These are phyloP conservation scores for Euglossa dilemma DNA, from an alignment of 1,140 invertebrate species.

Conservation along the genomic window DNA sequence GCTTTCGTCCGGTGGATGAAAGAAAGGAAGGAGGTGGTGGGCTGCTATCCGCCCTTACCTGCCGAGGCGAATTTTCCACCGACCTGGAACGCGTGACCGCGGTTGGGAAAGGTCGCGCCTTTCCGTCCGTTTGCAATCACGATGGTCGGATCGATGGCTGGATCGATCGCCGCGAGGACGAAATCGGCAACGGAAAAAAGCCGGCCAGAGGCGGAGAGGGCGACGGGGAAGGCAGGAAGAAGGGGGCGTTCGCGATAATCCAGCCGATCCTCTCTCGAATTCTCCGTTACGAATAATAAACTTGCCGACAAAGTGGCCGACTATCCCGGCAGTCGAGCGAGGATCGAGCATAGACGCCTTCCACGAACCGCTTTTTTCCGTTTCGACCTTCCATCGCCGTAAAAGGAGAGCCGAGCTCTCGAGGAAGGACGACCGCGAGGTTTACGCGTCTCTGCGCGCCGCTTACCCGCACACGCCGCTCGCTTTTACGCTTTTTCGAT, in stretches of 20 bases:
- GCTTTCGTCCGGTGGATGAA: not conserved
- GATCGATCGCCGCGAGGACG: not conserved
- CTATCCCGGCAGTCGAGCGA: slow-evolving; percentile 25
- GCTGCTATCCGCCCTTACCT: too few species aligned
- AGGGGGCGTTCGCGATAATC: slow-evolving; percentile 36
- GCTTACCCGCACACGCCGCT: not conserved
- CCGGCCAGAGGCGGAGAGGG: not conserved
- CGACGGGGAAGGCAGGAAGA: not conserved
- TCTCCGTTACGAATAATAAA: slow-evolving; percentile 58
- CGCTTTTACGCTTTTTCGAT: slow-evolving; percentile 26
- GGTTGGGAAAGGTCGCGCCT: slow-evolving; percentile 24
- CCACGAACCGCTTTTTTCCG: slow-evolving; percentile 57
- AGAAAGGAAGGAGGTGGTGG: too few species aligned
- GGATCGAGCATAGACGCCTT: slow-evolving; percentile 51
- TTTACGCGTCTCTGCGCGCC: slow-evolving; percentile 21
- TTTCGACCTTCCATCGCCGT: slow-evolving; percentile 53
- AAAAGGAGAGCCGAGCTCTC: slow-evolving; percentile 50
- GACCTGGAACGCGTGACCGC: too few species aligned
- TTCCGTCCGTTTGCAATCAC: too few species aligned
- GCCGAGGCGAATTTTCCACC: too few species aligned
- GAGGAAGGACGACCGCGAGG: slow-evolving; percentile 45
- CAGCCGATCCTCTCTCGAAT: slow-evolving; percentile 49
- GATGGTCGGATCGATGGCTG: not conserved
- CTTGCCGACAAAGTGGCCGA: slow-evolving; percentile 54
- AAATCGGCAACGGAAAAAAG: not conserved